Evolutionary conservation across 2,113 vertebrate genomes (phyloP).

Genomic region (Benitochromis conjunctus): DNA sequence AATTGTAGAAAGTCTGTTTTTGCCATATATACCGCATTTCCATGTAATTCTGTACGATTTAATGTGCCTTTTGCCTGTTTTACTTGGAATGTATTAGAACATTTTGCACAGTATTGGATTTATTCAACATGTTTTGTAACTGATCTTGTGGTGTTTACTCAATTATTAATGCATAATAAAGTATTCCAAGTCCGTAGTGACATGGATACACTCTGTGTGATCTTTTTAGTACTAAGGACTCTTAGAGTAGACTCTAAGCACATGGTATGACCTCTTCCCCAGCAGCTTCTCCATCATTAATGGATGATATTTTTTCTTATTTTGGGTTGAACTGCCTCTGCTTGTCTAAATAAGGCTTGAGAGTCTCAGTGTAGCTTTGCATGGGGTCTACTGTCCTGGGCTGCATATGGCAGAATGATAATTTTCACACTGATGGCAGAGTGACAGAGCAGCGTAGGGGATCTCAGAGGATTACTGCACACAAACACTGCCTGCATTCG

Average conservation of each 20-base stretch:
- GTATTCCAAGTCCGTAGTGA: not conserved
- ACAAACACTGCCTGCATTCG: constrained; percentile 40
- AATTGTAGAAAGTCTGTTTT: not conserved
- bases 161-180: not conserved
- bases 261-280: not conserved
- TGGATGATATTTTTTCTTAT: not conserved
- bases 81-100: not conserved
- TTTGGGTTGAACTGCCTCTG: not conserved
- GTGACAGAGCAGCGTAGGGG: not conserved
- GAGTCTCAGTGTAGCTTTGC: not conserved
- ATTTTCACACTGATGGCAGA: constrained; percentile 26
- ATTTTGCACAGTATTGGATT: not conserved
- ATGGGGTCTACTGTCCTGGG: not conserved
- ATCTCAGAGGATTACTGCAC: constrained; percentile 27
- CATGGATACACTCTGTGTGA: not conserved
- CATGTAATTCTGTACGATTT: not conserved
- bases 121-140: not conserved
- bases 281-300: not conserved
- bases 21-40: not conserved
- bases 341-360: constrained; percentile 42
- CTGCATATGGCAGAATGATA: constrained; percentile 14
- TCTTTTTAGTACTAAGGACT: not conserved
- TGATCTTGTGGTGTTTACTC: not conserved
- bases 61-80: not conserved
- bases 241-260: not conserved